Conservation (phyloP, 2,888 invertebrate genomes). For the Hemithea aestivaria region DNA sequence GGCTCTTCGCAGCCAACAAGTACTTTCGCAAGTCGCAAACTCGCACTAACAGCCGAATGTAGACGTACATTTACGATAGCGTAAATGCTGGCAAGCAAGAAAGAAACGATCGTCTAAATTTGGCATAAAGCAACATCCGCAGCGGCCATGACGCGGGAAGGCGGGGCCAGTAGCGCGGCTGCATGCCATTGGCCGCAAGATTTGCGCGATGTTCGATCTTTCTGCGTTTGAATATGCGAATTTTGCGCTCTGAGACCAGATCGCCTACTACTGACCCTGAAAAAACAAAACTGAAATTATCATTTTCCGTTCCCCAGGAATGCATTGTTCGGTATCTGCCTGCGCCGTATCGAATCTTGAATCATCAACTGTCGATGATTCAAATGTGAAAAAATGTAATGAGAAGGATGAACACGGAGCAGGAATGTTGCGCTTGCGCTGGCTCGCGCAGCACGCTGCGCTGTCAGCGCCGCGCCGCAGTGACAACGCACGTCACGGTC, state of each 20-base stretch:
- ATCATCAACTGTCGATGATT: neutral
- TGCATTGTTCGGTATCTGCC: too few species aligned
- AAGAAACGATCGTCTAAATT: constrained; percentile 62
- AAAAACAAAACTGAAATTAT: neutral
- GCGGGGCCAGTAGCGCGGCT: constrained; percentile 51
- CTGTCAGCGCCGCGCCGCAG: constrained; percentile 1
- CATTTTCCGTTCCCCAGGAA: too few species aligned
- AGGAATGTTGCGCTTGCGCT: constrained; percentile 39
- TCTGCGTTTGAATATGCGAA: constrained; percentile 45
- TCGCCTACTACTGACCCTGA: neutral
- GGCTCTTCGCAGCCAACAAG: too few species aligned
- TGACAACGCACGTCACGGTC: constrained; percentile 40
- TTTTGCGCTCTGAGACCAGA: constrained; percentile 23
- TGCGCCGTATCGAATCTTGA: too few species aligned
- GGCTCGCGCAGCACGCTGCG: neutral
- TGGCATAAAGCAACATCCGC: constrained; percentile 60
- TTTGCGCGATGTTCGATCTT: constrained; percentile 43
- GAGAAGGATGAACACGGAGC: constrained; percentile 18
- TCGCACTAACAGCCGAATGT: constrained; percentile 5
- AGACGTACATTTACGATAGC: too few species aligned
- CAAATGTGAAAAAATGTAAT: constrained; percentile 1
- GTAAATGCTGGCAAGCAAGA: constrained; percentile 38
- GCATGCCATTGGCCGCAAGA: constrained; percentile 65
- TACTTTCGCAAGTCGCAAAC: neutral
- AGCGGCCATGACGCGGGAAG: constrained; percentile 70